Conservation (phyloP, 2,113 vertebrate species). For the Zapus hudsonius region DNA sequence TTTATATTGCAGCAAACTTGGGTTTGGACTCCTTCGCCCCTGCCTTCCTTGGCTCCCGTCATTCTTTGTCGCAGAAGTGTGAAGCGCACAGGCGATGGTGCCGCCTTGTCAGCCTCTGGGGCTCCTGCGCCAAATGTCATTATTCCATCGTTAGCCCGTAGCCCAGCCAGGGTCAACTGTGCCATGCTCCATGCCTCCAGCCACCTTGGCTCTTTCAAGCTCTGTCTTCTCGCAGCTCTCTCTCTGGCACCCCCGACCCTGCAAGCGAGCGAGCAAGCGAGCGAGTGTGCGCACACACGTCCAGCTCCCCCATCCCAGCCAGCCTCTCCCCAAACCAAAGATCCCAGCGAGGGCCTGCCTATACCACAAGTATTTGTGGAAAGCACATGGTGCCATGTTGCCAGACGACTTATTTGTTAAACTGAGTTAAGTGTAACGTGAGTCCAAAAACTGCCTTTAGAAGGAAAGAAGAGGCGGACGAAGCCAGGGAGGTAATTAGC, state of each 20-base stretch:
- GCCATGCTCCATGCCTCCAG: constrained; percentile 77
- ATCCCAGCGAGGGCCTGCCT: constrained; percentile 53
- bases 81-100: constrained; percentile 69
- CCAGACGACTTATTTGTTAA: constrained; percentile 77
- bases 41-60: constrained; percentile 69
- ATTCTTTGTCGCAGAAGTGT: constrained; percentile 80
- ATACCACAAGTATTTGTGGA: constrained; percentile 76
- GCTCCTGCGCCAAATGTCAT: constrained; percentile 76
- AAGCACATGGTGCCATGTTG: constrained; percentile 67
- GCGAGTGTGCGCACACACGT: no score
- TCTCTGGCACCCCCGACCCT: constrained; percentile 65
- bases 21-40: constrained; percentile 58
- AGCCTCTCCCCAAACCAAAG: constrained; percentile 62
- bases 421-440: constrained; percentile 72
- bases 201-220: constrained; percentile 76
- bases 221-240: constrained; percentile 70
- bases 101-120: constrained; percentile 70
- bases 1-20: constrained; percentile 81
- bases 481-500: constrained; percentile 74
- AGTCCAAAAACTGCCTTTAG: constrained; percentile 78
- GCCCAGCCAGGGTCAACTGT: constrained; percentile 81
- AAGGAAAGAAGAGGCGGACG: constrained; percentile 77
- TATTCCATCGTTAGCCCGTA: constrained; percentile 81
- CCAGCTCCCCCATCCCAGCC: constrained; percentile 32
- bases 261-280: no score